A percentile compares a stretch with the other conserved stretches of the same genome.
Conservation (phyloP, 2,113 vertebrate genomes). For the Ploceus nigricollis region DNA sequence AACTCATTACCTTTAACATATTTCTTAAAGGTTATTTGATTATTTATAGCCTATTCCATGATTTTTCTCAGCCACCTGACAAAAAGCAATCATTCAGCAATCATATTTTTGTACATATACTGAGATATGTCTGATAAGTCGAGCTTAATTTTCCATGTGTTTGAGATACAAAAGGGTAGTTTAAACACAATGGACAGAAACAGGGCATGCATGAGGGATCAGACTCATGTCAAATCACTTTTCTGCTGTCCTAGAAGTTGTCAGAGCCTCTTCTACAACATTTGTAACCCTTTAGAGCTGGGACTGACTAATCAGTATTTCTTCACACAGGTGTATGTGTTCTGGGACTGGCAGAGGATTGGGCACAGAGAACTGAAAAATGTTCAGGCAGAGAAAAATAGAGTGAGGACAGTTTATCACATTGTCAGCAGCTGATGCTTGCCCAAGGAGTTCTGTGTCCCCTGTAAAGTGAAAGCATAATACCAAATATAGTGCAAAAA, state of each 20-base stretch:
- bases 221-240: not conserved
- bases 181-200: not conserved
- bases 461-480: not conserved
- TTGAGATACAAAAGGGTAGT: not conserved
- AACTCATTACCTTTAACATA: not conserved
- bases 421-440: not conserved
- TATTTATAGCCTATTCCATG: not conserved
- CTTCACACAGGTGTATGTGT: not conserved
- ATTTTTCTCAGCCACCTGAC: not conserved
- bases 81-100: not conserved
- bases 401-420: not conserved
- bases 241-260: not conserved
- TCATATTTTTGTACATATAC: not conserved
- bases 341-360: not conserved
- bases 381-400: not conserved
- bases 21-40: not conserved
- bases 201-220: not conserved
- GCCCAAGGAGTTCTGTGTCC: not conserved
- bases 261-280: not conserved
- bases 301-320: not conserved
- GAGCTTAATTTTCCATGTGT: not conserved
- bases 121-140: not conserved
- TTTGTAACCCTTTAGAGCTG: not conserved
- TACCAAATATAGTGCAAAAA: not conserved
- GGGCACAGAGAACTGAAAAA: not conserved